Conservation (phyloP, 2,113 vertebrate species). For the Labeo rohita region DNA sequence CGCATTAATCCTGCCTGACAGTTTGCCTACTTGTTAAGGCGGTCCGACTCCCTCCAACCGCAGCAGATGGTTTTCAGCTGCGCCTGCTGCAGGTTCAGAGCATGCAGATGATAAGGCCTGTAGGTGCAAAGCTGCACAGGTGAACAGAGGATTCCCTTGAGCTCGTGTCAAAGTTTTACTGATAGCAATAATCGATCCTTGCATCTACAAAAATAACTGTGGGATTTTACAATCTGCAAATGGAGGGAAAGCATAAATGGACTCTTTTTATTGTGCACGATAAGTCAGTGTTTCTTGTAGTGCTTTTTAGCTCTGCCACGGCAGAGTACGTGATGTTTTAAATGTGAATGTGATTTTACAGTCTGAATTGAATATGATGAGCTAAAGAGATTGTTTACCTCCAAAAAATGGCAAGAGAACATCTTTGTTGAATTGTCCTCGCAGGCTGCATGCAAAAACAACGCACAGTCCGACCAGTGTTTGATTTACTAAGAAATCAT, state of each 20-base stretch:
- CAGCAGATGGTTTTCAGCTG: constrained; percentile 79
- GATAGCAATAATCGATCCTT: neutral
- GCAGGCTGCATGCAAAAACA: neutral
- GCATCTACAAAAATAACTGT: neutral
- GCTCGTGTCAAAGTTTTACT: constrained; percentile 21
- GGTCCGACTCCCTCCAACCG: constrained; percentile 70
- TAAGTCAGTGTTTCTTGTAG: neutral
- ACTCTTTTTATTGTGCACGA: neutral
- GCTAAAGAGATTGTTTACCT: neutral
- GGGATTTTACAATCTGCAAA: neutral
- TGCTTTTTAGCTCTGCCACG: neutral
- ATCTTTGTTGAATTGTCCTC: neutral
- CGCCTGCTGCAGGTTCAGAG: constrained; percentile 54
- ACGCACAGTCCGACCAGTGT: neutral
- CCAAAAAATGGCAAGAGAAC: neutral
- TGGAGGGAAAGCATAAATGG: neutral
- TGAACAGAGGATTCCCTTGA: constrained; percentile 23
- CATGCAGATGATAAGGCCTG: constrained; percentile 14
- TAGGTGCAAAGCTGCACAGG: constrained; percentile 42
- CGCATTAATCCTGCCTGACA: constrained; percentile 84
- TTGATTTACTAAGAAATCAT: neutral
- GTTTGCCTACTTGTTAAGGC: constrained; percentile 84
- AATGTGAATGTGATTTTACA: neutral
- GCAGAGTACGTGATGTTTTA: neutral
- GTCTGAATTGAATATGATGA: neutral